Base-by-base conservation (phyloP, 1,140 invertebrate genomes). In the Dreissena rostriformis region DNA sequence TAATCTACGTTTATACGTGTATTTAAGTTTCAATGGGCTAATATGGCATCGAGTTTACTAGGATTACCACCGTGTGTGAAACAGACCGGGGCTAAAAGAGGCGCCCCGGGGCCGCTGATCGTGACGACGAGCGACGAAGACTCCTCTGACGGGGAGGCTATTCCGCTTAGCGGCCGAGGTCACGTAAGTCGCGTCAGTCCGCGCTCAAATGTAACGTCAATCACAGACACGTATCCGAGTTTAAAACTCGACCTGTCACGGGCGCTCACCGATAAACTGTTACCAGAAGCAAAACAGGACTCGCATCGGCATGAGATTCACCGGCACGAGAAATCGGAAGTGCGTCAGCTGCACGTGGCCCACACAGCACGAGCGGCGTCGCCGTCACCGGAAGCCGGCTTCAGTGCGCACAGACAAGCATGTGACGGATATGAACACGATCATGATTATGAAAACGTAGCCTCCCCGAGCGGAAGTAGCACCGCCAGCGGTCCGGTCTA, bases 231-330 rank as follows among this genome's bases (percentile, higher is more conserved):
- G 5, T 65, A 67, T n/a, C 76, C 80, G n/a, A 55, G 29, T 75
- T 75, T 76, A 24, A 75, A 75, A 49, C 57, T 93, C 96, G 80
- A 96, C 0, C 98, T 98, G 93, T 97, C 98, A 90, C 95, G 97
- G 57, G 96, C 96, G 83, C 95, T 98, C 82, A 6, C 57, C 6
- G 57, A 61, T 61, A 61, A 61, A 24, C 22, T 61, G 22, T 6
- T 24, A 6, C 97, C 97, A 0, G 97, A 98, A 90, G 22, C 17
- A 4, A 24, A 61, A 7, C 7, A 26, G 15, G 24, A 80, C 15
- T 63, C 14, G n/a, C 68, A 66, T 15, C 66, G 29, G 19, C 28
- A 55, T 0, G 77, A 84, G 11, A 55, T 73, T 11, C 39, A 39
- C 39, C 55, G 67, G 76, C 76, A 79, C 74, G 79, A 85, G 22